Evolutionary conservation across 2,113 vertebrate species (phyloP), one percentile per base, ranked within the genome.

Genomic region (Noturus placidus): DNA sequence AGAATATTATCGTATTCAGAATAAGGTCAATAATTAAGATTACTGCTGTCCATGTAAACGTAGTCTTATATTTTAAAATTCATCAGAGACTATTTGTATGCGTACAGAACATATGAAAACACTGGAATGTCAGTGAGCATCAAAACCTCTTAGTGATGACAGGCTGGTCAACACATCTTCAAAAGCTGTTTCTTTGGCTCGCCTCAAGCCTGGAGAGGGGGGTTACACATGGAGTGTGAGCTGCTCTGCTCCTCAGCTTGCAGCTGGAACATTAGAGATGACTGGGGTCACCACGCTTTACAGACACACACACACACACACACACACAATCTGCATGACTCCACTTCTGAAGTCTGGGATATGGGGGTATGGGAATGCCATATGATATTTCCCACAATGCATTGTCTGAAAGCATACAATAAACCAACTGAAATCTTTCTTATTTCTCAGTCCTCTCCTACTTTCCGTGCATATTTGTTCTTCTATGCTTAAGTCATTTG

Each of bases 261-360:
- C 89, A 86, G 89, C 86, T 91, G 90, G 88, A 91, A 91, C 87
- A 90, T 91, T 91, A 77, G 88, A 90, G 76, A 88, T 91, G 90
- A 91, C 90, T 87, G 79, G 70, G 83, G 83, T 85, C 84, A 82
- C 83, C 82, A 72, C 52, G 63, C 85, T 83, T 74, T 30, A n/a
- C 77, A 69, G 70, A 84, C 87, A 38, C 54, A 59, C 57, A 83
- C 86, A 61, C 80, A 42, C 54, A 46, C 54, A 74, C 67, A 6
- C 67, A 35, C 67, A 15, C 65, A 30, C 65, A 88, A 46, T 77
- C 78, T 72, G 67, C 84, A 86, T 70, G 84, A 82, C 85, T 78
- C 57, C 80, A 59, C 82, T 72, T 82, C n/a, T 86, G 50, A 70
- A 77, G 27, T 56, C 77, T 27, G 20, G 72, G 38, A 42, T 76